phyloP scores from a whole-genome alignment of 2,113 vertebrate species.

The Lampris megalopsis region DNA sequence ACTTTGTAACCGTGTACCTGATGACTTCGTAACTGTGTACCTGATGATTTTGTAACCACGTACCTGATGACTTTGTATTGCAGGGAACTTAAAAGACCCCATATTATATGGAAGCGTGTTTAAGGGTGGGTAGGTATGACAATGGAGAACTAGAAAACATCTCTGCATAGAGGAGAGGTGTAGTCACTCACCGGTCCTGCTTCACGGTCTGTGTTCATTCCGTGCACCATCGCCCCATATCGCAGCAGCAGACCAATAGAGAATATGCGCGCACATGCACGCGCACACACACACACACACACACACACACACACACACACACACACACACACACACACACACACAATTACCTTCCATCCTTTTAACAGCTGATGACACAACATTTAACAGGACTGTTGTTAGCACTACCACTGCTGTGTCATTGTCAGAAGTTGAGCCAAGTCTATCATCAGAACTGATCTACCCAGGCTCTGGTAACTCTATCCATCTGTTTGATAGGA shows the following conservation, averaged over 20 bases:
- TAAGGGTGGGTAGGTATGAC: not conserved
- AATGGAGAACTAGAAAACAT: not conserved
- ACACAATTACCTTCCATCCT: slow-evolving; percentile 37
- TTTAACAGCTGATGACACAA: slow-evolving; percentile 57
- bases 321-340: not conserved
- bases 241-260: slow-evolving; percentile 62
- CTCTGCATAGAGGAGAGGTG: too few species aligned
- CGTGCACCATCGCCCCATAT: slow-evolving; percentile 50
- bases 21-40: too few species aligned
- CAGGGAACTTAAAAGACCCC: not conserved
- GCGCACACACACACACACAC: slow-evolving; percentile 14
- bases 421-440: slow-evolving; percentile 50
- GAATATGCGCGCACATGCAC: slow-evolving; percentile 40
- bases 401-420: slow-evolving; percentile 30
- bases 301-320: slow-evolving; percentile 34
- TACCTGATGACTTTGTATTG: too few species aligned
- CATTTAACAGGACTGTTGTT: slow-evolving; percentile 42
- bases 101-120: not conserved
- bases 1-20: too few species aligned
- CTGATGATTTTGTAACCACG: too few species aligned
- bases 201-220: slow-evolving; percentile 78
- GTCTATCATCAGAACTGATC: slow-evolving; percentile 39
- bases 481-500: not conserved
- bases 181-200: slow-evolving; percentile 82
- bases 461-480: slow-evolving; percentile 33